Evolutionary conservation across 1,140 invertebrate species (phyloP).

Genomic region (Bombus confusus): DNA sequence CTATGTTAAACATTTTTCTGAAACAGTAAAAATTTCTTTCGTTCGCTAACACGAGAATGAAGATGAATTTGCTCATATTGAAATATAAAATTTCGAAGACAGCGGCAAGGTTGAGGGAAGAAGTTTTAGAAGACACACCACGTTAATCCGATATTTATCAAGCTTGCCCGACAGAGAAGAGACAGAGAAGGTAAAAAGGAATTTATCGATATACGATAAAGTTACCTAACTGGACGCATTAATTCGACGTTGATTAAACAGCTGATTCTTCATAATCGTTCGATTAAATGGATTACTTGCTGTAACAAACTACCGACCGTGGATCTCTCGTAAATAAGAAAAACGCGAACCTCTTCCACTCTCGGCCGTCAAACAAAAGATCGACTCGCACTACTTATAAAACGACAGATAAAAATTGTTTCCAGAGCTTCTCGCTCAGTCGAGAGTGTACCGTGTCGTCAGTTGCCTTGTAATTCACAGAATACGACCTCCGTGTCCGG

Average conservation of each 20-base stretch:
- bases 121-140: constrained; percentile 24
- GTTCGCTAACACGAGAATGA: too few species aligned
- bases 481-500: not conserved
- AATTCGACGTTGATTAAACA: not conserved
- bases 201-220: not conserved
- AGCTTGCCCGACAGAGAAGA: not conserved
- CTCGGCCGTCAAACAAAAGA: not conserved
- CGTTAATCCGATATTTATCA: constrained; percentile 7
- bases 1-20: too few species aligned
- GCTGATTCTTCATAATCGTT: too few species aligned
- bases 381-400: not conserved
- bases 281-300: not conserved
- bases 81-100: not conserved
- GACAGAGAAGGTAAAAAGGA: not conserved
- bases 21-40: not conserved
- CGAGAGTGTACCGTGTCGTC: not conserved
- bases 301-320: too few species aligned
- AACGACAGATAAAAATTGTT: constrained; percentile 1
- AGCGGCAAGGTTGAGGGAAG: too few species aligned
- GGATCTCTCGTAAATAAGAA: not conserved
- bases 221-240: constrained; percentile 5
- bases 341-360: not conserved
- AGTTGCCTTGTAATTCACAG: not conserved
- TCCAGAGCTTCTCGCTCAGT: not conserved
- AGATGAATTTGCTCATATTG: not conserved